Evolutionary conservation across 2,113 vertebrate genomes (phyloP).

Genomic region (Barbus barbus): DNA sequence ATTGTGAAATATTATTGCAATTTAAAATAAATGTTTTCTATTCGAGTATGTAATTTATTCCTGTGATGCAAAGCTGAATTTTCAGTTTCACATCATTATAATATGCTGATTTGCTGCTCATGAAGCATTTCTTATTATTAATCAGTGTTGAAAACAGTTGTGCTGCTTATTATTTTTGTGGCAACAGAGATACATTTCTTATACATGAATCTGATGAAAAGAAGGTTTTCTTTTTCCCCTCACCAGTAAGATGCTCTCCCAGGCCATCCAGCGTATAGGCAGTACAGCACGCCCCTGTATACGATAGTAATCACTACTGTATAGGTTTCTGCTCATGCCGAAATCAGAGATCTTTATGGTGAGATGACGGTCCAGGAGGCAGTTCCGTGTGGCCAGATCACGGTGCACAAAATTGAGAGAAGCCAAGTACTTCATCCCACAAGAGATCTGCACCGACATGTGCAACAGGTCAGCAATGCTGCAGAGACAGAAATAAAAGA

Average conservation of each 20-base stretch:
- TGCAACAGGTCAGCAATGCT: conserved; percentile 81
- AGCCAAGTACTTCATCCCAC: conserved; percentile 83
- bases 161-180: not conserved
- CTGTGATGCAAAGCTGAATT: not conserved
- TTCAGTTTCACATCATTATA: not conserved
- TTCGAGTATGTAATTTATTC: not conserved
- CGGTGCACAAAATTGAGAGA: conserved; percentile 85
- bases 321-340: conserved; percentile 85
- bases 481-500: not conserved
- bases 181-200: not conserved
- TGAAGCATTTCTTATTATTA: not conserved
- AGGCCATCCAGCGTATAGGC: conserved; percentile 87
- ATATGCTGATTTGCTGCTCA: not conserved
- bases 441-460: conserved; percentile 85
- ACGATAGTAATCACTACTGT: conserved; percentile 87
- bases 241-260: conserved; percentile 87
- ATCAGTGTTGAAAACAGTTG: not conserved
- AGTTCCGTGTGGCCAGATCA: conserved; percentile 84
- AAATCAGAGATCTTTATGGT: conserved; percentile 87
- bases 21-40: not conserved
- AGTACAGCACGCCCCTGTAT: conserved; percentile 85
- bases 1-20: not conserved
- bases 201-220: not conserved
- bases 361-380: conserved; percentile 83
- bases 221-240: conserved; percentile 20